Percentiles rank a stretch among this genome's conserved stretches.
phyloP scores from a whole-genome alignment of 2,797 vertebrate species.

The Bradypus variegatus region DNA sequence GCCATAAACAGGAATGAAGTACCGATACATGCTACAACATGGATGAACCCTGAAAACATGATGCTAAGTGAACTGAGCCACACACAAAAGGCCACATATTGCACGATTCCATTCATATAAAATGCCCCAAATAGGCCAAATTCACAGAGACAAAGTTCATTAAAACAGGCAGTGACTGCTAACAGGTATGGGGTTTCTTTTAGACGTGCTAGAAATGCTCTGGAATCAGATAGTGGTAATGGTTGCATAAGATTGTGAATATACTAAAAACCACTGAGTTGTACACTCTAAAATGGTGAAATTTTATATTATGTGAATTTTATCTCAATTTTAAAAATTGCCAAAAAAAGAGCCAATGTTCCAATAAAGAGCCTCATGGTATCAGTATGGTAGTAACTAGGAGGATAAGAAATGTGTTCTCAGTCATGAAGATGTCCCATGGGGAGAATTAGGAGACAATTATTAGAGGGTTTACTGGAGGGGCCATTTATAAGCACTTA shows the following conservation, averaged over 20 bases:
- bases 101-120: background rate
- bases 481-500: conserved; percentile 32
- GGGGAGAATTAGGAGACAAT: conserved; percentile 87
- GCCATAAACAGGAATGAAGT: conserved; percentile 54
- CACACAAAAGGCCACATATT: no score
- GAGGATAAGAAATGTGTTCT: conserved; percentile 93
- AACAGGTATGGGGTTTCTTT: no score
- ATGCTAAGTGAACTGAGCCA: no score
- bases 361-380: conserved; percentile 37
- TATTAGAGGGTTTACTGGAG: conserved; percentile 63
- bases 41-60: no score
- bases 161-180: no score
- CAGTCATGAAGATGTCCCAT: conserved; percentile 86
- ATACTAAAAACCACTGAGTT: no score
- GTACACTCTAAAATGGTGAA: background rate
- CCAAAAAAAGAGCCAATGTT: background rate
- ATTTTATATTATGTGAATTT: background rate
- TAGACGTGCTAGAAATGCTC: no score
- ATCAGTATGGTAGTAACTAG: background rate
- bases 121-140: conserved; percentile 49
- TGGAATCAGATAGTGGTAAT: no score
- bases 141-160: conserved; percentile 26
- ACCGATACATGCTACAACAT: no score
- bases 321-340: conserved; percentile 36
- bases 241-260: no score